Base-by-base conservation (phyloP, 2,113 vertebrate genomes). In the Tachysurus vachellii region DNA sequence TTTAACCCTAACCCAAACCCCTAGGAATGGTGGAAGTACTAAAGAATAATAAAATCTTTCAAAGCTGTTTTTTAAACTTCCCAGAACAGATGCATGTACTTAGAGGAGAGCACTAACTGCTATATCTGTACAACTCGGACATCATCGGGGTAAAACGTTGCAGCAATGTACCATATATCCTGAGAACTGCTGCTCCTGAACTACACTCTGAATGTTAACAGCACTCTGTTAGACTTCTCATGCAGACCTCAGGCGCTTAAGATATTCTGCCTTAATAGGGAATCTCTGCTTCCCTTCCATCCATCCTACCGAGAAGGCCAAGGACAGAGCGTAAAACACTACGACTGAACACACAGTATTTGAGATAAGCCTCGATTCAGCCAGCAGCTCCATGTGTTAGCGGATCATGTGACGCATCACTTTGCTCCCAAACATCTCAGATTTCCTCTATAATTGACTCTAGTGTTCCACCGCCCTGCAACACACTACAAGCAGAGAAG, bases 181-280 rank as follows among this genome's bases (percentile, higher is more conserved):
- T 66, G 31, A 71, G 68, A 36, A 36, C 68, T 71, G 5, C 6
- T 42, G 11, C 62, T 64, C 62, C 62, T 13, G 14, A 28, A 31
- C 66, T 68, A 36, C 26, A 79, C 21, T 54, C 23, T 50, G 5
- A 79, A 79, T 28, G 5, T 56, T 53, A 79, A 79, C n/a, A 28
- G 76, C 8, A 8, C n/a, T 80, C 47, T 31, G 11, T 36, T 44
- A 36, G 1, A 36, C 36, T 70, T 28, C 50, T 80, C 36, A 54
- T 4, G 54, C 14, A 47, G 56, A 76, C 42, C 61, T 44, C 57
- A 4, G 70, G 14, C 10, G 85, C 86, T 36, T 36, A 59, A 56
- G 28, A 59, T 56, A 44, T 85, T 79, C 87, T 86, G 62, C 89
- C 87, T 86, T 80, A 82, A 88, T 47, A 84, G 85, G 87, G 79